A percentile compares a stretch with the other conserved stretches of the same genome.
Conservation (phyloP, 2,888 invertebrate genomes). For the Heteromyza rotundicornis region DNA sequence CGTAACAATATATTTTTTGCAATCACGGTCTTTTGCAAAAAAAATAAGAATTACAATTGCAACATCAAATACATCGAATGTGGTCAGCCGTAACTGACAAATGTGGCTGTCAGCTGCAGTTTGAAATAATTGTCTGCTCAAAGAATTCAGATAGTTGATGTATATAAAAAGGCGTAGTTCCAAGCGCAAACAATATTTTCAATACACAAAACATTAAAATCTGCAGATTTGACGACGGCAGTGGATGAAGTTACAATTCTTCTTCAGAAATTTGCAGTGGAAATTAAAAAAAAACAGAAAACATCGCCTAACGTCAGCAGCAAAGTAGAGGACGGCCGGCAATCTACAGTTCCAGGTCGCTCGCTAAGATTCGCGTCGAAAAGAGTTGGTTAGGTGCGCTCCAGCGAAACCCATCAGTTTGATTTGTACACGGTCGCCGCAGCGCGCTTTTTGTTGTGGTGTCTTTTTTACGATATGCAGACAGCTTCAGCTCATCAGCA, state of each 20-base stretch:
- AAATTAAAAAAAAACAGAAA: too few species aligned
- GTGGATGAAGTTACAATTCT: too few species aligned
- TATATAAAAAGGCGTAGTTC: not conserved
- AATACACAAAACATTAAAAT: too few species aligned
- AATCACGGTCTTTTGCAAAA: constrained; percentile 4
- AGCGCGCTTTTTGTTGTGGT: too few species aligned
- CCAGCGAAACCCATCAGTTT: constrained; percentile 22
- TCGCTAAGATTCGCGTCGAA: not conserved
- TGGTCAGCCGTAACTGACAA: constrained; percentile 44
- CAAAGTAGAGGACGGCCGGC: too few species aligned
- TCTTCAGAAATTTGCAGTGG: too few species aligned
- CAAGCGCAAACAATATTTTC: too few species aligned
- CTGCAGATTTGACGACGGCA: too few species aligned
- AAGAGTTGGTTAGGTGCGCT: constrained; percentile 15
- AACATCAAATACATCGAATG: constrained; percentile 20
- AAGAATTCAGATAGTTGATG: constrained; percentile 22
- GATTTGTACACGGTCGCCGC: constrained; percentile 14
- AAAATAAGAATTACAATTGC: not conserved
- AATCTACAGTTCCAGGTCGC: too few species aligned
- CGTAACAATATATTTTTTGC: constrained; percentile 25
- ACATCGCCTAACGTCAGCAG: too few species aligned
- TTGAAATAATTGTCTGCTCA: constrained; percentile 36
- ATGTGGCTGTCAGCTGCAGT: constrained; percentile 42
- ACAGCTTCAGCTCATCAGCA: constrained; percentile 49
- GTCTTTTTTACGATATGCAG: not conserved